These are phyloP conservation scores for Micromys minutus DNA, from an alignment of 2,113 vertebrate genomes.

Conservation along the genomic window DNA sequence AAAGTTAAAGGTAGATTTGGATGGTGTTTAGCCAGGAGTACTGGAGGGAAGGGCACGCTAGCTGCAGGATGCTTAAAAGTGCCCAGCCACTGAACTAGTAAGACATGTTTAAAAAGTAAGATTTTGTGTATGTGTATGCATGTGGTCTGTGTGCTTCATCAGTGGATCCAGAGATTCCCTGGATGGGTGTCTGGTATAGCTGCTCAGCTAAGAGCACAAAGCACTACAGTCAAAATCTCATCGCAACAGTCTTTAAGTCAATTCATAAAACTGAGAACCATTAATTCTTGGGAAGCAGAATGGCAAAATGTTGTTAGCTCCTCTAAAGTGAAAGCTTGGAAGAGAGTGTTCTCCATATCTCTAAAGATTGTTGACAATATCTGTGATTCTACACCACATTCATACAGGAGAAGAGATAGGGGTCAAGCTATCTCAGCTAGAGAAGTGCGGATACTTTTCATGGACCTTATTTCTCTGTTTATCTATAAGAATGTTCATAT, in stretches of 20 bases:
- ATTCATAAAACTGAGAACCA: background rate
- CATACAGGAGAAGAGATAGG: background rate
- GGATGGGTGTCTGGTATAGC: too few relatives aligned
- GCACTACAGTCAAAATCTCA: too few relatives aligned
- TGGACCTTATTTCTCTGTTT: background rate
- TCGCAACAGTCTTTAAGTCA: background rate
- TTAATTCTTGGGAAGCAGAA: background rate
- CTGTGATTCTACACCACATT: rapidly evolving
- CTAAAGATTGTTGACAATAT: background rate
- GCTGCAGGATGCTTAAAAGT: too few relatives aligned
- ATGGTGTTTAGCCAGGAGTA: too few relatives aligned
- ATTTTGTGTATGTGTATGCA: too few relatives aligned
- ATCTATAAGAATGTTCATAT: background rate
- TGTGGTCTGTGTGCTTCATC: too few relatives aligned
- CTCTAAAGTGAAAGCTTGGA: background rate
- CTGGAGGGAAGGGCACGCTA: too few relatives aligned
- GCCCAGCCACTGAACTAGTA: too few relatives aligned
- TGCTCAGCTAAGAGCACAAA: too few relatives aligned
- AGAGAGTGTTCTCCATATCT: background rate
- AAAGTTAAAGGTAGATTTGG: too few relatives aligned
- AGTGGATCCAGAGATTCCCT: too few relatives aligned
- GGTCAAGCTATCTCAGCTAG: background rate
- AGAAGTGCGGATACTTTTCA: background rate
- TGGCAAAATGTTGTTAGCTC: background rate
- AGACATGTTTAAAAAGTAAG: too few relatives aligned